Conservation (phyloP, 2,113 vertebrate species). For the Phoenicopterus ruber region DNA sequence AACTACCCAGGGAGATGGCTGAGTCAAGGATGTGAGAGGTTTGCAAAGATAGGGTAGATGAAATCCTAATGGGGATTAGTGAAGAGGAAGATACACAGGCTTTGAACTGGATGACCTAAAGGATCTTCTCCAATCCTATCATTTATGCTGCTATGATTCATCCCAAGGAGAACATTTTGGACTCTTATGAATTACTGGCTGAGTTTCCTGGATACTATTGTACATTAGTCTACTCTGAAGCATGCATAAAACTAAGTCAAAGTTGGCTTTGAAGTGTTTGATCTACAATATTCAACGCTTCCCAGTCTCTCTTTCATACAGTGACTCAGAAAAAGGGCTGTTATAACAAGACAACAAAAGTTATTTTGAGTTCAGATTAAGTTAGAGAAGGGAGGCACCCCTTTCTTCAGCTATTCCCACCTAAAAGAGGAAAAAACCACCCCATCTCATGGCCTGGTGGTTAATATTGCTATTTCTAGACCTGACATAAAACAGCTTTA, state of each 20-base stretch:
- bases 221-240: slow-evolving; percentile 53
- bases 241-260: slow-evolving; percentile 40
- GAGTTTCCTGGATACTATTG: slow-evolving; percentile 52
- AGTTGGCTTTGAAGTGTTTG: slow-evolving; percentile 62
- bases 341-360: slow-evolving; percentile 35
- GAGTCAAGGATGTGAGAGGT: neutral
- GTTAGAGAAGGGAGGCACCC: slow-evolving; percentile 22
- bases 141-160: slow-evolving; percentile 59
- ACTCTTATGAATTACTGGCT: slow-evolving; percentile 60
- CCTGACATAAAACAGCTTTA: neutral
- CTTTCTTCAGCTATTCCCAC: slow-evolving; percentile 1
- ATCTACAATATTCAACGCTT: slow-evolving; percentile 30
- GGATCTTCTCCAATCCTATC: slow-evolving; percentile 41
- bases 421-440: neutral
- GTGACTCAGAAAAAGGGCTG: slow-evolving; percentile 52
- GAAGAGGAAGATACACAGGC: neutral
- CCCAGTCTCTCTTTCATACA: slow-evolving; percentile 19
- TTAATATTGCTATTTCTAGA: slow-evolving; percentile 29
- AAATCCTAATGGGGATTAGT: slow-evolving; percentile 12
- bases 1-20: neutral
- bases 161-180: slow-evolving; percentile 56
- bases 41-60: neutral
- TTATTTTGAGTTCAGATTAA: slow-evolving; percentile 56
- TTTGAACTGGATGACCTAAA: slow-evolving; percentile 28
- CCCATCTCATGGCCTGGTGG: neutral